phyloP scores from a whole-genome alignment of 2,888 invertebrate genomes.

The Coelopa pilipes region DNA sequence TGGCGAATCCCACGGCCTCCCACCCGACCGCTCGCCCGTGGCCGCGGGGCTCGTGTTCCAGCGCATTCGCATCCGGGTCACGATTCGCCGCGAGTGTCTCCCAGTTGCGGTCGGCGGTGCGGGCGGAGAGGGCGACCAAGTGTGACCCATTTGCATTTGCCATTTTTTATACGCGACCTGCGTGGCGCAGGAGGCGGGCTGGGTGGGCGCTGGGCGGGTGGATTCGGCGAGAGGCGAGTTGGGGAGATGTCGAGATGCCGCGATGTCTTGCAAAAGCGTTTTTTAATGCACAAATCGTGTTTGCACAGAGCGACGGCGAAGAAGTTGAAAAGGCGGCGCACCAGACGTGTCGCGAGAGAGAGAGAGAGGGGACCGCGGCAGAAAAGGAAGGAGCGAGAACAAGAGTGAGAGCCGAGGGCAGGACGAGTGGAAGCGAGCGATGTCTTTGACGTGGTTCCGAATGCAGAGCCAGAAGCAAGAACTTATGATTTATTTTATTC shows the following conservation, averaged over 20 bases:
- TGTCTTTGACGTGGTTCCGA: conserved; percentile 30
- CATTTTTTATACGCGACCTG: conserved; percentile 15
- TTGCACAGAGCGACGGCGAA: conserved; percentile 19
- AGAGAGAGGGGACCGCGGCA: no score
- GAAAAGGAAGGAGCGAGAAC: no score
- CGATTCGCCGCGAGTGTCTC: background rate
- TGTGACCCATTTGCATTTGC: conserved; percentile 25
- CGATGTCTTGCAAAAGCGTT: conserved; percentile 1
- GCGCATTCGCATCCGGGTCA: background rate
- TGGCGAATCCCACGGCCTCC: no score
- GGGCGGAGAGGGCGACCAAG: background rate
- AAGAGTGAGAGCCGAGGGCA: background rate
- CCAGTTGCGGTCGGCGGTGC: background rate
- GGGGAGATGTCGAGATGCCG: background rate
- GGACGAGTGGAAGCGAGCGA: background rate
- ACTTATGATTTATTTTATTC: background rate
- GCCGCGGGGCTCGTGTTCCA: background rate
- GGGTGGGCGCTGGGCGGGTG: no score
- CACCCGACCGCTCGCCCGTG: background rate
- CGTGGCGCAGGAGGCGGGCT: background rate
- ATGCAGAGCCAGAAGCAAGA: conserved; percentile 10
- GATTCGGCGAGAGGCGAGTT: background rate
- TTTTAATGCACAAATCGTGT: conserved; percentile 35
- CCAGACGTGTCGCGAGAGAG: no score
- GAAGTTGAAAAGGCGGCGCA: no score